A percentile compares a stretch with the other conserved stretches of the same genome.
These are phyloP conservation scores for Parazoanthus darwini DNA, from an alignment of 92 coral and sea anemone species.

Conservation along the genomic window DNA sequence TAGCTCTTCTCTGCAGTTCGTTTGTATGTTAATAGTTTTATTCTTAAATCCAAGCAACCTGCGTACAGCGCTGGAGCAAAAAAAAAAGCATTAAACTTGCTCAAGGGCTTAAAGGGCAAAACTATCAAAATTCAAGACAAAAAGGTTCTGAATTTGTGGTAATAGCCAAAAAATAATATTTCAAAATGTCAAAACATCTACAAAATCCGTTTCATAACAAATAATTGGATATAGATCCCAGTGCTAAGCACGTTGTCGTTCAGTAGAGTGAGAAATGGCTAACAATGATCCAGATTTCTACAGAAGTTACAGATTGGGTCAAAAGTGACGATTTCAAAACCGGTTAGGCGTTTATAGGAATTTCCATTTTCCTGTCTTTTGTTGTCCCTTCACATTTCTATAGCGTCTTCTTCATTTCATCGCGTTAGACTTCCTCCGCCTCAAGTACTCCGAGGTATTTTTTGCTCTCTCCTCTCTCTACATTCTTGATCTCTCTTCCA, in stretches of 20 bases:
- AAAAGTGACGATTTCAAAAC: slow-evolving; percentile 31
- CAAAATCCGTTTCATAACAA: slow-evolving; percentile 44
- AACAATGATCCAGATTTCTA: slow-evolving; percentile 32
- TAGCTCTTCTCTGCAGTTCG: no score
- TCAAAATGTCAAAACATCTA: slow-evolving; percentile 41
- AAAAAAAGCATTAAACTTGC: slow-evolving; percentile 38
- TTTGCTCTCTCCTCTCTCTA: no score
- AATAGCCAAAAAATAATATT: slow-evolving; percentile 16
- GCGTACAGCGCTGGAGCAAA: neutral
- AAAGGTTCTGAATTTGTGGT: slow-evolving; percentile 49
- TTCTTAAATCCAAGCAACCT: neutral
- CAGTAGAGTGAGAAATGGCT: slow-evolving; percentile 55
- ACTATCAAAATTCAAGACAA: slow-evolving; percentile 50
- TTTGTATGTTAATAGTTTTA: no score
- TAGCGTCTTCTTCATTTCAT: no score
- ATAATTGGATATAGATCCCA: slow-evolving; percentile 25
- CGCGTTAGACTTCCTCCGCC: no score
- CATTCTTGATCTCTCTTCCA: no score
- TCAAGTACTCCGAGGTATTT: no score
- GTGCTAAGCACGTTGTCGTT: slow-evolving; percentile 6
- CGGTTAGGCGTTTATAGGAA: slow-evolving; percentile 10
- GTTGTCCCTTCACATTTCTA: no score
- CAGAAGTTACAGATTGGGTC: slow-evolving; percentile 46
- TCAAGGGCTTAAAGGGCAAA: neutral
- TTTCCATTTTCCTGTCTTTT: no score